Conservation (phyloP, 2,888 invertebrate genomes). For the Lasius platythorax region DNA sequence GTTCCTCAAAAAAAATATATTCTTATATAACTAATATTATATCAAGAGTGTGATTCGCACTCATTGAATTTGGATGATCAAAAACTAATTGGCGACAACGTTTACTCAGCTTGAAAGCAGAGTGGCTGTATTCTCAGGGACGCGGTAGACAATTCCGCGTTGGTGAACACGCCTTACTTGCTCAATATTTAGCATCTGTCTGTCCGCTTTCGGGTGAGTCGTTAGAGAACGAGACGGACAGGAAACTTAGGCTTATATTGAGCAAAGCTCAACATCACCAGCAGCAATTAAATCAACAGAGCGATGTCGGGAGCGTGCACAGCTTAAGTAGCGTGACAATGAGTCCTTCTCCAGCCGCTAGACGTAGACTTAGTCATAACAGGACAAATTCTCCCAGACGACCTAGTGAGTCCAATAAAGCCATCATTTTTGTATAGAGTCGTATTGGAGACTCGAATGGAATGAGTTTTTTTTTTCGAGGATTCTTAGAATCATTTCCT, state of each 20-base stretch:
- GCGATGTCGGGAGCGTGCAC: constrained; percentile 79
- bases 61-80: constrained; percentile 12
- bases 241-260: constrained; percentile 93
- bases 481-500: constrained; percentile 33
- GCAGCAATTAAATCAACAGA: constrained; percentile 92
- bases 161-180: constrained; percentile 93
- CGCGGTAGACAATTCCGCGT: constrained; percentile 95
- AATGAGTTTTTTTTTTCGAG: constrained; percentile 31
- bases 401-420: constrained; percentile 83
- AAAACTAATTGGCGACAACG: constrained; percentile 62
- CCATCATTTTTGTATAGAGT: constrained; percentile 29
- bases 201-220: constrained; percentile 95
- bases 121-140: constrained; percentile 98
- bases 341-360: constrained; percentile 86
- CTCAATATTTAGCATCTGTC: constrained; percentile 93
- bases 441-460: constrained; percentile 17
- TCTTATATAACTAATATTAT: constrained; percentile 42
- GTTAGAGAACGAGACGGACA: constrained; percentile 94
- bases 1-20: constrained; percentile 64
- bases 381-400: constrained; percentile 86
- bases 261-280: constrained; percentile 97
- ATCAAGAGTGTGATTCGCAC: constrained; percentile 24
- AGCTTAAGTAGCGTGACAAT: constrained; percentile 81
- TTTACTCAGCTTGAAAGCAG: constrained; percentile 92
- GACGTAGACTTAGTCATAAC: constrained; percentile 86